Percentiles rank a stretch among this genome's conserved stretches.
These are phyloP conservation scores for Lepisosteus oculatus DNA, from an alignment of 2,113 vertebrate genomes.

Conservation along the genomic window DNA sequence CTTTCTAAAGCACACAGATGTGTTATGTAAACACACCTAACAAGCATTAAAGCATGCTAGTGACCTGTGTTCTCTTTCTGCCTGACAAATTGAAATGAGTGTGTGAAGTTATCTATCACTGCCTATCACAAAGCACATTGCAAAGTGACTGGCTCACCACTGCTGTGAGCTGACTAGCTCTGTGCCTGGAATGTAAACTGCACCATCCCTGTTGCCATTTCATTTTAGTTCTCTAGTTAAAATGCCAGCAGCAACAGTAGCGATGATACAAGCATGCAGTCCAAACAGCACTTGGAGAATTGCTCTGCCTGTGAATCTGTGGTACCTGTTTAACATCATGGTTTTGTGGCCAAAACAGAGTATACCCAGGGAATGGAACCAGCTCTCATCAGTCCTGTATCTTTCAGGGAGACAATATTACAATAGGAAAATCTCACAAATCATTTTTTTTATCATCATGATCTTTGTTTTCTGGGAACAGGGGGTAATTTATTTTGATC, in stretches of 20 bases:
- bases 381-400: no score
- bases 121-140: neutral
- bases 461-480: no score
- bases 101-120: conserved; percentile 21
- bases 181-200: conserved; percentile 1
- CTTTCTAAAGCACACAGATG: neutral
- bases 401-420: no score
- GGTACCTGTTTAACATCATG: no score
- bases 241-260: neutral
- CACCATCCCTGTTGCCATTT: neutral
- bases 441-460: no score
- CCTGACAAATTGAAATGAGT: conserved; percentile 20
- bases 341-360: no score
- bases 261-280: neutral
- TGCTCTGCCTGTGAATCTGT: no score
- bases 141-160: neutral
- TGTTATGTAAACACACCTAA: neutral
- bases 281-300: no score
- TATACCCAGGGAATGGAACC: no score
- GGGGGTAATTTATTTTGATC: no score
- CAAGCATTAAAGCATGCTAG: neutral
- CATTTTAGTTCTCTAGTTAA: neutral
- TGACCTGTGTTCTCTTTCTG: conserved; percentile 12
- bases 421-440: no score
- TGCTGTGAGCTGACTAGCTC: neutral